Conservation (phyloP, 1,140 invertebrate species). For the Pomacea maculata region DNA sequence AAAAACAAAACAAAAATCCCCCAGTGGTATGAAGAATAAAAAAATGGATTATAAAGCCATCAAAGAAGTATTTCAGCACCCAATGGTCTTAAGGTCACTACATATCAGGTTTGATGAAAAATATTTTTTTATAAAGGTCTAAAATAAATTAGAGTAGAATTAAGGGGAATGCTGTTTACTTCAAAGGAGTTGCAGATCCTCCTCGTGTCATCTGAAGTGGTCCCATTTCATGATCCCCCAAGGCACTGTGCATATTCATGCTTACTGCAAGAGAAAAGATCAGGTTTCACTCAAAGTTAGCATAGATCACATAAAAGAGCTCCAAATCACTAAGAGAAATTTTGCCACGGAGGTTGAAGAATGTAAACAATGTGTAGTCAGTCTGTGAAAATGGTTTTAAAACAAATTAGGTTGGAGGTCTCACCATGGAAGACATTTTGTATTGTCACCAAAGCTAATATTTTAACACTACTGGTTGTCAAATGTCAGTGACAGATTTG, state of each 20-base stretch:
- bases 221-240: constrained; percentile 1
- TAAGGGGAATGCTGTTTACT: constrained; percentile 7
- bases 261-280: constrained; percentile 9
- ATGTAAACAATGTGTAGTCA: too few relatives aligned
- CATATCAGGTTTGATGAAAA: neutral
- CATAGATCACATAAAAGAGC: too few relatives aligned
- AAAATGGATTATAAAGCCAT: neutral
- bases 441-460: too few relatives aligned
- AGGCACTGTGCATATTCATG: constrained; percentile 1
- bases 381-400: too few relatives aligned
- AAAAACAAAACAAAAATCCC: neutral
- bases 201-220: constrained; percentile 12
- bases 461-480: too few relatives aligned
- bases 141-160: neutral
- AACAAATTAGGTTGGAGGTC: too few relatives aligned
- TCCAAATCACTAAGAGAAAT: neutral
- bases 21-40: neutral
- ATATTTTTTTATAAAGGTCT: neutral
- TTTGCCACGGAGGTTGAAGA: too few relatives aligned
- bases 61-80: neutral
- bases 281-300: neutral
- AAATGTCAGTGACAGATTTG: too few relatives aligned
- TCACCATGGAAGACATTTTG: too few relatives aligned
- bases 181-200: constrained; percentile 17
- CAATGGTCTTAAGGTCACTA: neutral